Base-by-base conservation (phyloP, 1,140 invertebrate species). In the Pachypsylla venusta region DNA sequence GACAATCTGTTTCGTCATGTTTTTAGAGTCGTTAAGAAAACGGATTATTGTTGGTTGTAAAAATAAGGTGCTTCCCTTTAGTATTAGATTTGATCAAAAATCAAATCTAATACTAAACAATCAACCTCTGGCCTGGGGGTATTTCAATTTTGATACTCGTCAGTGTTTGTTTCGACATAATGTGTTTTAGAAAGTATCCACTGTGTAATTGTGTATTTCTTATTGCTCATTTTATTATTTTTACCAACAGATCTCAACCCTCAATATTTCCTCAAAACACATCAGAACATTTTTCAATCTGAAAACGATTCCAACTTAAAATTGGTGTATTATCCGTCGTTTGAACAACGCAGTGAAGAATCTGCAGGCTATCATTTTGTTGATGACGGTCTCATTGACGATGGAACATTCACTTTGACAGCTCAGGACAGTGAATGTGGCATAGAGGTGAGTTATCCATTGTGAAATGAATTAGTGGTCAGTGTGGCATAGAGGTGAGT, bases 331-430 rank as follows among this genome's bases (percentile, higher is more conserved):
- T 84, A 84, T 70, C 85, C 84, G 42, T 79, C 83, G 61, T 71
- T 19, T 19, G n/a, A 48, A 3, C 42, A 48, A 7, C 4, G 42
- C n/a, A 48, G n/a, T n/a, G 42, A 48, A 67, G 56, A 68, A 67
- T 40, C 69, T 61, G 61, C 67, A 67, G 60, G 76, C 74, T 30
- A 73, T 80, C 61, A 79, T 79, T 22, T 75, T 83, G 42, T 85
- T 81, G 42, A 48, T 64, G 81, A 81, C 0, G 78, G 81, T 1
- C 83, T 85, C 64, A 78, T 80, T 14, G 84, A 87, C 68, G 81
- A 81, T 61, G 84, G 84, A 60, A 84, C 82, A 25, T 80, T 87
- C 68, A 87, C 84, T 25, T 71, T 87, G 53, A 70, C 86, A 25
- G 79, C 81, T 42, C 84, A 87, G 72, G 78, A 75, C 57, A 63